phyloP scores from a whole-genome alignment of 2,888 invertebrate genomes.

The Saturnia pavonia region DNA sequence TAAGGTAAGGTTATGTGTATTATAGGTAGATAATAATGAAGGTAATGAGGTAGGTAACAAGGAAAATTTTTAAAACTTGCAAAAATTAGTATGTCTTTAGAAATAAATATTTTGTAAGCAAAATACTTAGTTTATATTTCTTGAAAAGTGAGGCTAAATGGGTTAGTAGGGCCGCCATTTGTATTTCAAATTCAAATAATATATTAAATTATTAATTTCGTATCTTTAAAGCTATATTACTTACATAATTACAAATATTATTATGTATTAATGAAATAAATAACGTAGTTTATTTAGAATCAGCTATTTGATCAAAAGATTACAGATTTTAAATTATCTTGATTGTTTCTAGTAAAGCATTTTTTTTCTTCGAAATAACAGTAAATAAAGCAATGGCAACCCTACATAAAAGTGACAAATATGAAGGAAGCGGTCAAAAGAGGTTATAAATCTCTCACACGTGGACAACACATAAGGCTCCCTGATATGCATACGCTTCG shows the following conservation, averaged over 20 bases:
- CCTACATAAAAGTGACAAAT: background rate
- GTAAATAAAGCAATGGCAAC: background rate
- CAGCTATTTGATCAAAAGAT: background rate
- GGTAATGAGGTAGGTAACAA: conserved; percentile 59
- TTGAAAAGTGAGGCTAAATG: background rate
- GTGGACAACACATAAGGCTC: conserved; percentile 65
- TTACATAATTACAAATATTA: background rate
- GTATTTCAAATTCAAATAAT: background rate
- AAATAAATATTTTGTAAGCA: conserved; percentile 1
- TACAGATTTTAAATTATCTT: background rate
- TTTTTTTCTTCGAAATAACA: background rate
- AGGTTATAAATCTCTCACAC: conserved; percentile 21
- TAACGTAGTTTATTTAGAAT: no score
- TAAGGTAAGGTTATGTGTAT: conserved; percentile 24
- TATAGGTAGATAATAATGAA: conserved; percentile 52
- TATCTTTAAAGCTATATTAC: background rate
- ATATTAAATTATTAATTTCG: background rate
- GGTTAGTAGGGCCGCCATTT: background rate
- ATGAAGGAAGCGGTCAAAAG: conserved; percentile 4
- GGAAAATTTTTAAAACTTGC: background rate
- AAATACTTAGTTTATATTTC: background rate
- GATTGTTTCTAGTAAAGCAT: background rate
- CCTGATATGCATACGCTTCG: conserved; percentile 74
- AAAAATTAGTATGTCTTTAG: conserved; percentile 22
- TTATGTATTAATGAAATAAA: background rate